Conservation (phyloP, 2,888 invertebrate species). For the Ophioninae sp. region DNA sequence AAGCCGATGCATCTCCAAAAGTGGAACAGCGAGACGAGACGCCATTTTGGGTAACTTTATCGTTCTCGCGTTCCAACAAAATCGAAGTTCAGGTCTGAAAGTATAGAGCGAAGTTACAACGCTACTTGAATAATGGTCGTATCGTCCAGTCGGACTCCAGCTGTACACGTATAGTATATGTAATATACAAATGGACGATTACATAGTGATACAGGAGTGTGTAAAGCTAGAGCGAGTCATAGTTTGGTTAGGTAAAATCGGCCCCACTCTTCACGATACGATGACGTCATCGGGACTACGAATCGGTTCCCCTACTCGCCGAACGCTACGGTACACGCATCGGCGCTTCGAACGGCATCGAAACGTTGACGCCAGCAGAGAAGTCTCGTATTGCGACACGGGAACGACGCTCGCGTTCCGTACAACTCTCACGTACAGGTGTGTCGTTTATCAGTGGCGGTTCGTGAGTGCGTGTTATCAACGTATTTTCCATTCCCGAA, state of each 20-base stretch:
- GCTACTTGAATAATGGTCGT: neutral
- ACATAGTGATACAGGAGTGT: neutral
- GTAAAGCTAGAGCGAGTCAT: constrained; percentile 18
- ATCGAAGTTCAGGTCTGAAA: neutral
- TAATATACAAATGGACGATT: neutral
- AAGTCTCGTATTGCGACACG: constrained; percentile 19
- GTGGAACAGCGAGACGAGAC: neutral
- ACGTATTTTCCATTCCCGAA: neutral
- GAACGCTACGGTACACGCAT: neutral
- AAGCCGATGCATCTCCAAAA: neutral
- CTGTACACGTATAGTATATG: neutral
- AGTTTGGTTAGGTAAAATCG: constrained; percentile 52
- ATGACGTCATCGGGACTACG: constrained; percentile 53
- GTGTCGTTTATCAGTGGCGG: constrained; percentile 47
- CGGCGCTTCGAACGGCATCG: constrained; percentile 53
- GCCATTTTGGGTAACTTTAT: no score
- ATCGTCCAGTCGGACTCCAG: neutral
- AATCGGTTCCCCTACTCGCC: constrained; percentile 50
- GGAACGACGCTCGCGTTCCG: constrained; percentile 5
- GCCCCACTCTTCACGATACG: constrained; percentile 59
- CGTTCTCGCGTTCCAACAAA: no score
- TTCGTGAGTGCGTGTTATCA: constrained; percentile 48
- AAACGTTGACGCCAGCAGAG: constrained; percentile 51
- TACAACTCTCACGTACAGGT: constrained; percentile 47
- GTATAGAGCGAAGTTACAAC: neutral